These are phyloP conservation scores for Streptopelia turtur DNA, from an alignment of 2,797 vertebrate genomes.

Conservation along the genomic window DNA sequence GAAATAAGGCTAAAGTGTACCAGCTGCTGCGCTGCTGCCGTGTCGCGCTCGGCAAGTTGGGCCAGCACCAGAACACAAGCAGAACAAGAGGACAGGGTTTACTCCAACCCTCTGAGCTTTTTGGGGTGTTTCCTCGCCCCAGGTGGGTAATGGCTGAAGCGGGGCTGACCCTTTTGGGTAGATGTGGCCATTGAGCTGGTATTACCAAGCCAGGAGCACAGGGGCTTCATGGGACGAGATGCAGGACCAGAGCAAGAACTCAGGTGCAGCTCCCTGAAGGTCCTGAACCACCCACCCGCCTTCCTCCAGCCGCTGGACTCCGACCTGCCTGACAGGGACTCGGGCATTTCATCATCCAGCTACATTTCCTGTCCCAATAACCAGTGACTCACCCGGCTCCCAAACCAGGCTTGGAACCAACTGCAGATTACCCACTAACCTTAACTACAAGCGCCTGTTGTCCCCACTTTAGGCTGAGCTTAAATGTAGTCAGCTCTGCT, in stretches of 20 bases:
- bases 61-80: accelerated
- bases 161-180: background rate
- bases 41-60: background rate
- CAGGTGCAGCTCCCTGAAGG: accelerated
- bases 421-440: background rate
- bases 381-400: background rate
- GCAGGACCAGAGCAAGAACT: background rate
- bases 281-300: background rate
- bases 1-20: accelerated
- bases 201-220: background rate
- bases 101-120: background rate
- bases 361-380: accelerated
- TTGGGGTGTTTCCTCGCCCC: background rate
- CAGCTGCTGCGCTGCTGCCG: background rate
- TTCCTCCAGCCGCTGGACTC: background rate
- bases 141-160: background rate
- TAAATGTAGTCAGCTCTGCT: background rate
- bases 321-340: background rate
- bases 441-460: background rate
- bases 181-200: no score
- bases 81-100: background rate
- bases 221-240: background rate
- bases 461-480: background rate
- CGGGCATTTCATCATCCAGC: accelerated
- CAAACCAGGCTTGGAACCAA: background rate